These are phyloP conservation scores for Clitarchus hookeri DNA, from an alignment of 2,888 invertebrate genomes.

Conservation along the genomic window DNA sequence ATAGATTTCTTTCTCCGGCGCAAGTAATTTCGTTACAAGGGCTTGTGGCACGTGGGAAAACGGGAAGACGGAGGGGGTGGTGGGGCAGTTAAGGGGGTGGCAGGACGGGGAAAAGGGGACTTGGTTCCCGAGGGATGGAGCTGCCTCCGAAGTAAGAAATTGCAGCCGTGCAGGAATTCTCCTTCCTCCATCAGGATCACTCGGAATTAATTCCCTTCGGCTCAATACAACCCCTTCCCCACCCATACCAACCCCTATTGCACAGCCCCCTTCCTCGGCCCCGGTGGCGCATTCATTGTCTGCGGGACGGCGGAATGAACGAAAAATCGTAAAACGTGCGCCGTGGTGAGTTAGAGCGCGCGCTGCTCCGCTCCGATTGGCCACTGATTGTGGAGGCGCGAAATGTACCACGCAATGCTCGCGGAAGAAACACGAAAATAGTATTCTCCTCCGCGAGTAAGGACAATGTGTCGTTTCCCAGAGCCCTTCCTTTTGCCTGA, in stretches of 20 bases:
- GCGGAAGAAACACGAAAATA: too few relatives aligned
- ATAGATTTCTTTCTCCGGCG: conserved; percentile 7
- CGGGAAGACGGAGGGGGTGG: not conserved
- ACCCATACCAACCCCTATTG: not conserved
- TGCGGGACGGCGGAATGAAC: too few relatives aligned
- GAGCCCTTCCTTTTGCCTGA: too few relatives aligned
- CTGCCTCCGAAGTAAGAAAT: conserved; percentile 1
- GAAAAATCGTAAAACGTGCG: too few relatives aligned
- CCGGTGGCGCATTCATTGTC: too few relatives aligned
- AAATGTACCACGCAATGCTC: too few relatives aligned
- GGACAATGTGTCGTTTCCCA: too few relatives aligned
- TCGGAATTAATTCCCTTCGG: conserved; percentile 14
- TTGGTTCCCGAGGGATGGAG: not conserved
- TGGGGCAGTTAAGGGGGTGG: not conserved
- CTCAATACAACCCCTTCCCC: not conserved
- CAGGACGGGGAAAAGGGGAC: not conserved
- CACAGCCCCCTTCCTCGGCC: not conserved
- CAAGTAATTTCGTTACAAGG: conserved; percentile 14
- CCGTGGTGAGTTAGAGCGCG: too few relatives aligned
- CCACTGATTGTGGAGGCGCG: too few relatives aligned
- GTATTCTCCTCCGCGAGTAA: too few relatives aligned
- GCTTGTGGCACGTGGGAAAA: not conserved
- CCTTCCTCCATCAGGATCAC: not conserved
- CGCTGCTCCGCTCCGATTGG: too few relatives aligned
- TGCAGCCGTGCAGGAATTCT: conserved; percentile 2